Conservation (phyloP, 2,888 invertebrate genomes). For the Anagyrus pseudococci region DNA sequence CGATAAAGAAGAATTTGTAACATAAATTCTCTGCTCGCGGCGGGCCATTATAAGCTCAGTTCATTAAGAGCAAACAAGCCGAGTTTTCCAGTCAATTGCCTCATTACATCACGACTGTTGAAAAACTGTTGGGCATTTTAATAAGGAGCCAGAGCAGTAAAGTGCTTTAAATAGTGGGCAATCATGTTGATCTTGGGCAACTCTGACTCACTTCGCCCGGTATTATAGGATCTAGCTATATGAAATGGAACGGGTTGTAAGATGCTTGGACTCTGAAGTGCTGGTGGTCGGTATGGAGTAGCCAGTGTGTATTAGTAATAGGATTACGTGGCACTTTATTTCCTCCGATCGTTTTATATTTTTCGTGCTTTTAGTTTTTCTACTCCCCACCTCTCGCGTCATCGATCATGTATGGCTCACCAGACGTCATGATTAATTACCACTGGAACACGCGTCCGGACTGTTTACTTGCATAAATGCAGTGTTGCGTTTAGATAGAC, state of each 20-base stretch:
- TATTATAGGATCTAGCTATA: background rate
- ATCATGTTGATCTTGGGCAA: constrained; percentile 23
- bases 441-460: no score
- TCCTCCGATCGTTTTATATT: background rate
- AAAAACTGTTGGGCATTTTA: constrained; percentile 33
- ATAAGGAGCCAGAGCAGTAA: constrained; percentile 25
- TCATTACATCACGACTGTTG: constrained; percentile 31
- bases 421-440: background rate
- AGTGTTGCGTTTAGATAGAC: no score
- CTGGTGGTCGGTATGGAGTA: constrained; percentile 10
- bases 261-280: constrained; percentile 5
- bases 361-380: background rate
- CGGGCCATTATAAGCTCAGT: constrained; percentile 5
- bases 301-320: constrained; percentile 3
- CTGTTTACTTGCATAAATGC: no score
- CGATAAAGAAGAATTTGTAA: constrained; percentile 21
- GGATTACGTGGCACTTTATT: constrained; percentile 15
- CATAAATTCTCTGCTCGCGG: background rate
- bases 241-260: constrained; percentile 5
- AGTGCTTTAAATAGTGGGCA: constrained; percentile 32
- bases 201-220: constrained; percentile 15
- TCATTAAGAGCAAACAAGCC: constrained; percentile 30
- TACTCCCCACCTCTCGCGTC: background rate
- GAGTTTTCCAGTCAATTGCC: constrained; percentile 36
- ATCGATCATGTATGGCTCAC: background rate